Base-by-base conservation (phyloP, 1,140 invertebrate genomes). In the Lordiphosa collinella region DNA sequence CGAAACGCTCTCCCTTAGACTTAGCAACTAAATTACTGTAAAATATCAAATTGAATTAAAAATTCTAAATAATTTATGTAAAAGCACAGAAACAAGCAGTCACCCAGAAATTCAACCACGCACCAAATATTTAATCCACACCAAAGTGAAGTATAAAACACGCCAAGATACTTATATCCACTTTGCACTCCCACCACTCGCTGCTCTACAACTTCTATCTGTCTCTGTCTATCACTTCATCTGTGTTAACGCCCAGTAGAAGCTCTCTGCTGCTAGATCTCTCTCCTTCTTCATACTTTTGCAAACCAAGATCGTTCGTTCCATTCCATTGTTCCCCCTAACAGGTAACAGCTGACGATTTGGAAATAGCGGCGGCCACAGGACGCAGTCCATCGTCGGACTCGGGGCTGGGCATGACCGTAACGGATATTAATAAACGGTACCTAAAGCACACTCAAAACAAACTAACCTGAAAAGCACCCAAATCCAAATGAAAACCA, bases 391-490 rank as follows among this genome's bases (percentile, higher is more conserved):
- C 87, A 32, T 86, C 84, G 48, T 89, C 87, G 60, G 82, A 86
- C 70, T 89, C 86, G 54, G 86, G 79, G 46, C 68, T 87, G 52
- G 86, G 82, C 65, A 88, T 88, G 73, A 88, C 87, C 53, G 75
- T 87, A 47, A 66, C 84, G 79, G 88, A 89, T 79, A 86, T 79
- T 14, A 72, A 86, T 61, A 86, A 89, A 86, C 88, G 88, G 88
- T 89, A 88, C 47, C 64, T 69, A 64, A 57, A 40, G 51, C 61
- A 44, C 35, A 22, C 38, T 44, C 7, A 14, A 44, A 40, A 34
- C 22, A 47, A 34, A 62, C 22, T 16, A 51, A 18, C 14, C 35
- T 4, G 10, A 48, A 43, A 40, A 41, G 40, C 40, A 41, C 40
- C 14, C 8, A 22, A 38, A n/a, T 4, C 22, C 34, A 18, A 18